Base-by-base conservation (phyloP, 2,888 invertebrate genomes). In the Caenorhabditis doughertyi region DNA sequence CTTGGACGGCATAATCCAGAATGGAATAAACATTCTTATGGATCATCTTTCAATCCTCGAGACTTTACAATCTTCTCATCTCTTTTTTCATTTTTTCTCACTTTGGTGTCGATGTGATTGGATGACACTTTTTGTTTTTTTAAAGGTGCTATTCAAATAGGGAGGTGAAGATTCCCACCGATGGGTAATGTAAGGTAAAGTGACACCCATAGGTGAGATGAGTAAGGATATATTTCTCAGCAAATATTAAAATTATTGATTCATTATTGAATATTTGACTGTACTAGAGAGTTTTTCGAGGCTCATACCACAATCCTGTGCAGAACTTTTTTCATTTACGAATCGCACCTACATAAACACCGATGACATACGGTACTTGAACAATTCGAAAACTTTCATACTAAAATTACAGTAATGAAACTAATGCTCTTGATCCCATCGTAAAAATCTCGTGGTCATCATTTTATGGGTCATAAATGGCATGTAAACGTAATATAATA, bases 21-120 rank as follows among this genome's bases (percentile, higher is more conserved):
- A 77, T 62, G 77, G 68, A 77, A 77, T 77, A 68, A 68, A 77
- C 76, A 76, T 68, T 76, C 51, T 62, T 53, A 44, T 53, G 62
- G 77, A 77, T 77, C 77, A 68, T n/a, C 77, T 77, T 77, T 68
- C 77, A 68, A 68, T 68, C 77, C 60, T 39, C 72, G 51, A 51
- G 18, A 53, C 58, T 13, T 65, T 65, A 74, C 56, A 73, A 64
- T 47, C 72, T 32, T 42, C 18, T 27, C 9, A 44, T 42, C 18
- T 27, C 9, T 42, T 56, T 53, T 53, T 62, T 62, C 62, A 11
- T 39, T 65, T n/a, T 11, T 27, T 76, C n/a, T 53, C 62, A 23
- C 39, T 16, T 9, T 49, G 77, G 68, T 77, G 65, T 53, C 55
- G 49, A 35, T 68, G 51, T 55, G 5, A 44, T 32, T 25, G 11